A percentile compares a stretch with the other conserved stretches of the same genome.
Conservation (phyloP, 2,888 invertebrate species). For the Cryptosula pallasiana region DNA sequence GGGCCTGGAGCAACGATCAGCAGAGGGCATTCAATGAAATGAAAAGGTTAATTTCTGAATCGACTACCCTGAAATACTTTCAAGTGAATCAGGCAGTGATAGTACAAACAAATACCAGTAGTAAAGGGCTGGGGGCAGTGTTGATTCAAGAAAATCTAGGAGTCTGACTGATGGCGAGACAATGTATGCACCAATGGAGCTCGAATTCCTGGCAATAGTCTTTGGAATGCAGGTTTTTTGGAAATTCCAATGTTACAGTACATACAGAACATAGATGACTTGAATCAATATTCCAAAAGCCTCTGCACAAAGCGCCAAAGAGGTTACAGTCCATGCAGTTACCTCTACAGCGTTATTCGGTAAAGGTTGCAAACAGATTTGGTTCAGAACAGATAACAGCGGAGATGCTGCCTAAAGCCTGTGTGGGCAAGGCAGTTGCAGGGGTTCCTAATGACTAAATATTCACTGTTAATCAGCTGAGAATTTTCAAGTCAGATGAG, state of each 20-base stretch:
- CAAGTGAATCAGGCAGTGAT: background rate
- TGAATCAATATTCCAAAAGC: background rate
- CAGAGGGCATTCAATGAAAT: background rate
- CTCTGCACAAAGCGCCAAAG: background rate
- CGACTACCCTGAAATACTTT: background rate
- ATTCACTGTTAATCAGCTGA: no score
- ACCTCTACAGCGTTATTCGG: background rate
- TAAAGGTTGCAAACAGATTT: background rate
- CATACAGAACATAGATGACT: background rate
- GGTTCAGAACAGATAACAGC: background rate
- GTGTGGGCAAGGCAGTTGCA: background rate
- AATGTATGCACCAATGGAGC: background rate
- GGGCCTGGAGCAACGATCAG: background rate
- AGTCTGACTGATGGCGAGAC: background rate
- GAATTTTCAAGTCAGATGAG: no score
- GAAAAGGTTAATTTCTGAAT: background rate
- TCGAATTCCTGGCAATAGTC: background rate
- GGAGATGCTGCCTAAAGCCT: background rate
- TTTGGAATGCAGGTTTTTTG: background rate
- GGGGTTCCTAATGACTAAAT: background rate
- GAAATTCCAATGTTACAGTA: background rate
- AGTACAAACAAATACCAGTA: background rate
- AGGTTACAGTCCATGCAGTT: background rate
- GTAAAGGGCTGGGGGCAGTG: background rate
- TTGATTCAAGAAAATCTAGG: background rate